A percentile compares a stretch with the other conserved stretches of the same genome.
Conservation (phyloP, 2,888 invertebrate genomes). For the Chouioia cunea region DNA sequence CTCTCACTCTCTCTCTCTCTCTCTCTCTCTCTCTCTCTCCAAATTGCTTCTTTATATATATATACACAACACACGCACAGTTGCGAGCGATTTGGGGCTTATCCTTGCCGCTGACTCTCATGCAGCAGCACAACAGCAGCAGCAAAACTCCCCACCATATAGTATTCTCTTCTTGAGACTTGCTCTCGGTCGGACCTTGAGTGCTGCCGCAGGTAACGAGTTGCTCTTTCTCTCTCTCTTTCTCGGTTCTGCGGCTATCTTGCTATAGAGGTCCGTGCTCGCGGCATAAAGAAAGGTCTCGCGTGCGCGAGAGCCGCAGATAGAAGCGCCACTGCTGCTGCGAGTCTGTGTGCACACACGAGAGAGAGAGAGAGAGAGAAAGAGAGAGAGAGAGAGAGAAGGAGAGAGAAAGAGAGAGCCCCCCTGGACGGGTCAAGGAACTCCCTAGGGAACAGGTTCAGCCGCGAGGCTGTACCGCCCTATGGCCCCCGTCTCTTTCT, state of each 20-base stretch:
- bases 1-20: conserved; percentile 3
- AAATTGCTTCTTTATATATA: not conserved
- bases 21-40: not conserved
- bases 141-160: not conserved
- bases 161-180: not conserved
- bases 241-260: conserved; percentile 4
- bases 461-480: conserved; percentile 52
- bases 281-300: not conserved
- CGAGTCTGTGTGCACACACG: conserved; percentile 32
- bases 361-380: conserved; percentile 16
- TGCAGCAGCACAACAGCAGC: not conserved
- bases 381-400: conserved; percentile 13
- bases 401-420: conserved; percentile 37
- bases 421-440: conserved; percentile 67
- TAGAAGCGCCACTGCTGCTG: conserved; percentile 35
- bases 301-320: conserved; percentile 12
- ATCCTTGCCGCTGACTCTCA: not conserved
- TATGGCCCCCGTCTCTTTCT: conserved; percentile 38
- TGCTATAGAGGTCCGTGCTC: not conserved
- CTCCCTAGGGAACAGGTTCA: conserved; percentile 69
- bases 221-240: conserved; percentile 8
- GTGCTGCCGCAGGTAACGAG: conserved; percentile 18
- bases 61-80: not conserved
- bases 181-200: conserved; percentile 37
- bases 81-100: conserved; percentile 14